Evolutionary conservation across 2,113 vertebrate species (phyloP).

Genomic region (Trochalopteron elliotii): DNA sequence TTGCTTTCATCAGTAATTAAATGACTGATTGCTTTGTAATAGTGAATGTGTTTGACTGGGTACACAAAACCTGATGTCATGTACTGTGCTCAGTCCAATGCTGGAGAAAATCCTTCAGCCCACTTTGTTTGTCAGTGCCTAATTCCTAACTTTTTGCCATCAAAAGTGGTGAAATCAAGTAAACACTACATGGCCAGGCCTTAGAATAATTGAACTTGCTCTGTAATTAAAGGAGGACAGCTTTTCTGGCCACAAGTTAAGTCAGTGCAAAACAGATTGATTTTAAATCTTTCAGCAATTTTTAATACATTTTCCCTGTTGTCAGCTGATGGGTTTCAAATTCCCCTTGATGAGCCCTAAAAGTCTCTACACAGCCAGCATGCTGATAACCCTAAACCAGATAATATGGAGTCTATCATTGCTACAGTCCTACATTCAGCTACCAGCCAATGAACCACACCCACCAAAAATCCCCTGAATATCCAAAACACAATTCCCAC

Average conservation of each 20-base stretch:
- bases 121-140: not conserved
- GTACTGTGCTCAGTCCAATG: not conserved
- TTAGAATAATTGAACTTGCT: not conserved
- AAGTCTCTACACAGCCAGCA: not conserved
- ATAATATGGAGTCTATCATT: not conserved
- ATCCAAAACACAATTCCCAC: not conserved
- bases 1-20: slow-evolving; percentile 31
- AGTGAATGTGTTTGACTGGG: not conserved
- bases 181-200: not conserved
- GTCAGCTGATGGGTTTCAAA: not conserved
- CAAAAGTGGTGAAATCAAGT: not conserved
- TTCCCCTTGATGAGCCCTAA: not conserved
- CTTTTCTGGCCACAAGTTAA: not conserved
- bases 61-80: not conserved
- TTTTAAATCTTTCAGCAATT: not conserved
- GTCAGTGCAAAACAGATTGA: not conserved
- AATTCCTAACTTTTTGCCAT: not conserved
- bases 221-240: not conserved
- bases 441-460: not conserved
- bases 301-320: not conserved
- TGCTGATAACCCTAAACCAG: not conserved
- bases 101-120: not conserved
- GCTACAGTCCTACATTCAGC: not conserved
- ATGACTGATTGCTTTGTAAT: slow-evolving; percentile 12
- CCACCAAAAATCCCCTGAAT: not conserved